Evolutionary conservation across 2,797 vertebrate genomes (phyloP).

Genomic region (Strix occidentalis): DNA sequence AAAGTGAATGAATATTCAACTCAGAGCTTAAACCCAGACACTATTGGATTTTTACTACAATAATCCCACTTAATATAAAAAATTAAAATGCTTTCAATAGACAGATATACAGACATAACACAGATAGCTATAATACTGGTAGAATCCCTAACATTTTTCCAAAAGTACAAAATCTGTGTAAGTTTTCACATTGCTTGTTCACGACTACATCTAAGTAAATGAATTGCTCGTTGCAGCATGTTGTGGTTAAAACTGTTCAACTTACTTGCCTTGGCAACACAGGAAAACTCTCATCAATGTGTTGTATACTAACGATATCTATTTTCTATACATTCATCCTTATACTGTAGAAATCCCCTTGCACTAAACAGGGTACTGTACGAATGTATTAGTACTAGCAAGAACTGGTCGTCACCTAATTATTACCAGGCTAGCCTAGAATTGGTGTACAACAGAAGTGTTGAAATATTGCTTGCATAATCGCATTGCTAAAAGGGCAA

Average conservation of each 20-base stretch:
- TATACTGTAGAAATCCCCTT: neutral
- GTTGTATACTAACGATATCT: neutral
- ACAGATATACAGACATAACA: neutral
- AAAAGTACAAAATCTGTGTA: neutral
- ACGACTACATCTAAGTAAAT: neutral
- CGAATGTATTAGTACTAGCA: neutral
- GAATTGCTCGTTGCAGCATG: neutral
- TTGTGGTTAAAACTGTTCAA: neutral
- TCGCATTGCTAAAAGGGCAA: neutral
- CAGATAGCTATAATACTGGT: neutral
- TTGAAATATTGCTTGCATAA: neutral
- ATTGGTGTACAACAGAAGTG: neutral
- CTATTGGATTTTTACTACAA: neutral
- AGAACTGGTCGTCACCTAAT: neutral
- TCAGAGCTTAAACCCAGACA: neutral
- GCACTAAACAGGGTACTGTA: neutral
- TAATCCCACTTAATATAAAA: neutral
- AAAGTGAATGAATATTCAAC: constrained; percentile 18
- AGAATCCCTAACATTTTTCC: neutral
- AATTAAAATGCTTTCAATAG: neutral
- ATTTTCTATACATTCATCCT: neutral
- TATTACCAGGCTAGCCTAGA: neutral
- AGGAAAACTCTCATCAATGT: neutral
- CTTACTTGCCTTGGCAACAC: neutral
- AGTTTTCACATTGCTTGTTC: neutral